Evolutionary conservation across 1,140 invertebrate species (phyloP).

Genomic region (Drosophila carrolli): DNA sequence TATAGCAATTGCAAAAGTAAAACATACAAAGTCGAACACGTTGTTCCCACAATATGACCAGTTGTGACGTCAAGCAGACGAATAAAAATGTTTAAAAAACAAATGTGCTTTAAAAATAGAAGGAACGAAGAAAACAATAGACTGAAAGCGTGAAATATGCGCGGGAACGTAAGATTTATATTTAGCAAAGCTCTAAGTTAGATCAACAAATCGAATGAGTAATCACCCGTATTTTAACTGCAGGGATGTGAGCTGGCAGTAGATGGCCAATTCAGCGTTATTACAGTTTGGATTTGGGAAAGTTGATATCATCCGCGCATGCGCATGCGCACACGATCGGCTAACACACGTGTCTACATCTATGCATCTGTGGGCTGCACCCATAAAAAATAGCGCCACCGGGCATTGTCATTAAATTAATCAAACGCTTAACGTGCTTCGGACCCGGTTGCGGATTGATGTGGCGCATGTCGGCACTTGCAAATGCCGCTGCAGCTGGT

Average conservation of each 20-base stretch:
- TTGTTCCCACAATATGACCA: constrained; percentile 19
- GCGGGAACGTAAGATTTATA: constrained; percentile 23
- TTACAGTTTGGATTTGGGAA: constrained; percentile 4
- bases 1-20: constrained; percentile 14
- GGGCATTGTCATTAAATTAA: constrained; percentile 80
- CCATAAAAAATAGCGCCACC: constrained; percentile 50
- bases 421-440: constrained; percentile 71
- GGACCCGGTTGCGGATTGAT: constrained; percentile 37
- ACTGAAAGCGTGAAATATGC: constrained; percentile 24
- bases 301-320: constrained; percentile 45
- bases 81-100: constrained; percentile 55
- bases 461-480: constrained; percentile 71
- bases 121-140: constrained; percentile 42
- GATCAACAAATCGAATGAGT: constrained; percentile 33
- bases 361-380: constrained; percentile 32
- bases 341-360: neutral
- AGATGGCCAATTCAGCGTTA: neutral
- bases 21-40: constrained; percentile 16
- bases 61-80: constrained; percentile 56
- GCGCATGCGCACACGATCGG: constrained; percentile 9
- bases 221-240: constrained; percentile 4
- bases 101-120: constrained; percentile 53
- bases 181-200: constrained; percentile 26
- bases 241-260: constrained; percentile 11
- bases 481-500: constrained; percentile 57